Base-by-base conservation (phyloP, 64 coral and sea anemone genomes). In the Catalaphyllia jardinei region DNA sequence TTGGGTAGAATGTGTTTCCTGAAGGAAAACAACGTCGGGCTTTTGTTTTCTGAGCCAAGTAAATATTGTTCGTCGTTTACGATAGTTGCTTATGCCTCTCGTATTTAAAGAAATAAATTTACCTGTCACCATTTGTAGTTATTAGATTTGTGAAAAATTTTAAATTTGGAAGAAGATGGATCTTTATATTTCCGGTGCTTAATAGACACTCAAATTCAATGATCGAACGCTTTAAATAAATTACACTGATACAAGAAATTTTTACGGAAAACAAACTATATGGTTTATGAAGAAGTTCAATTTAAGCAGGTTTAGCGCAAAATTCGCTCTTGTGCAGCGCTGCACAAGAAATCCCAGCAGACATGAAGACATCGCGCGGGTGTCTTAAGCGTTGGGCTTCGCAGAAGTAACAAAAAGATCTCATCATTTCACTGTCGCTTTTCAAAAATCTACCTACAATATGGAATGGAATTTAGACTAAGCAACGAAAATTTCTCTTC, bases 1-100 rank as follows among this genome's bases (percentile, higher is more conserved):
- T 79, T 60, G 51, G n/a, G 20, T 79, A 60, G 25, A 79, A 29
- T 79, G 77, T 79, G 77, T 79, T 79, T 79, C 77, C n/a, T 79
- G 52, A 77, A 29, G 77, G 28, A 79, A 79, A 79, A 0, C 12
- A 79, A 79, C 25, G 20, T 60, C 77, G 2, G 77, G 52, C 16
- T 79, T 79, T 79, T 79, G 77, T 60, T 79, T 79, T 79, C 77
- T 79, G 27, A 57, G 52, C 50, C 77, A 79, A 27, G 77, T 79
- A 79, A 79, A 79, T 79, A 60, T 79, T 11, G 77, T 79, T 60
- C 52, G 22, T 35, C 33, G 3, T 35, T 35, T 35, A 35, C 33
- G 33, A 35, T 35, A 35, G 33, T 35, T 35, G 33, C 33, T 35
- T 35, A 3, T 3, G 33, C 52, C 77, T 79, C 52, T 79, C 17